Evolutionary conservation across 1,140 invertebrate genomes (phyloP), one percentile per base, ranked within the genome.

Genomic region (Drosophila lacertosa): DNA sequence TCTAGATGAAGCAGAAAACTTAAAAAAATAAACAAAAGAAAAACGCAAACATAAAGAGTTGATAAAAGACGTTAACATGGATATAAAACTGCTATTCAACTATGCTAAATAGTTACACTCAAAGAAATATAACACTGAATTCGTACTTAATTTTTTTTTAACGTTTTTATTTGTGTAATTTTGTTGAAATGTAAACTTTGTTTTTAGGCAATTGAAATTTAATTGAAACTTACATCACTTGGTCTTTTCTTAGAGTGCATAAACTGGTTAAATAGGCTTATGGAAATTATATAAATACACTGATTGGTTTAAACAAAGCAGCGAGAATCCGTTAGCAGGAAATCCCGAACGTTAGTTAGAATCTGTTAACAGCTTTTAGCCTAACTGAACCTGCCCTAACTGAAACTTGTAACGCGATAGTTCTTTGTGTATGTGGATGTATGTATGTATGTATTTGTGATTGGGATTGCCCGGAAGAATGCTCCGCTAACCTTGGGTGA

Each of bases 401-500:
- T 48, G 44, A 9, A 33, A 32, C 15, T 32, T 10, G 9, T 11
- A 16, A 47, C 13, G 13, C 16, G 16, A 42, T 11, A 42, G 20
- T 20, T 20, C 16, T 42, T 20, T 4, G 39, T 4, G 11, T 42
- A 20, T 20, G 11, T 20, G n/a, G n/a, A n/a, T n/a, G n/a, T n/a
- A n/a, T n/a, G n/a, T n/a, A n/a, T n/a, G n/a, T n/a, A n/a, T n/a
- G n/a, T n/a, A n/a, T n/a, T n/a, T n/a, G n/a, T n/a, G n/a, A n/a
- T n/a, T n/a, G n/a, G n/a, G n/a, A n/a, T n/a, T n/a, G n/a, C n/a
- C n/a, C n/a, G n/a, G n/a, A n/a, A n/a, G n/a, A n/a, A n/a, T n/a
- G 22, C 16, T 2, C 20, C 39, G 18, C 51, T 40, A 39, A 55
- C 35, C 51, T 55, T 55, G 51, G 57, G 57, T 67, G 64, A 67